Conservation (phyloP, 2,888 invertebrate genomes). For the Ochropleura leucogaster region DNA sequence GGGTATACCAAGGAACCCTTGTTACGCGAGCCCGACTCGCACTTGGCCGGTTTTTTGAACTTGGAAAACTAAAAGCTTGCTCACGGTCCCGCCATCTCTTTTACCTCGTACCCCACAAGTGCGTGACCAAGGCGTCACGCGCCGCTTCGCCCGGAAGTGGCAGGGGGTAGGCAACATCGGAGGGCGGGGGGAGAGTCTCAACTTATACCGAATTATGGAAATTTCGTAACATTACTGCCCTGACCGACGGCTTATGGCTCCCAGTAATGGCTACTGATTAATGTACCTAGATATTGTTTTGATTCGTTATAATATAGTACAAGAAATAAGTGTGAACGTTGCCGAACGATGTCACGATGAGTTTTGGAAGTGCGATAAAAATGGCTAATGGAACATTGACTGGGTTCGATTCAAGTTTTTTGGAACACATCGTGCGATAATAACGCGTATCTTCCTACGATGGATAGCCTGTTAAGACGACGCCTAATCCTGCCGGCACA, state of each 20-base stretch:
- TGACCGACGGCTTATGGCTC: conserved; percentile 64
- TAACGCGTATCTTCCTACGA: no score
- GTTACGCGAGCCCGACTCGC: no score
- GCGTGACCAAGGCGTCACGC: conserved; percentile 81
- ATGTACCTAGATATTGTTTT: conserved; percentile 39
- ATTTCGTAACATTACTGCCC: conserved; percentile 70
- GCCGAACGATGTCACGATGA: no score
- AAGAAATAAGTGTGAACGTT: no score
- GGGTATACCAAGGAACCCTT: no score
- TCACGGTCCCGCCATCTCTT: not conserved
- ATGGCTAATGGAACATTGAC: no score
- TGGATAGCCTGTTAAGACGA: no score
- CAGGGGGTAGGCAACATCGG: conserved; percentile 61
- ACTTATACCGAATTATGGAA: conserved; percentile 73
- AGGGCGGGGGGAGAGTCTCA: conserved; percentile 43
- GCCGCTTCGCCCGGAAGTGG: conserved; percentile 78
- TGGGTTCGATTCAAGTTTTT: no score
- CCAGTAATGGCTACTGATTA: conserved; percentile 44
- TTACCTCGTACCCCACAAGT: conserved; percentile 58
- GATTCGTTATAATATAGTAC: not conserved
- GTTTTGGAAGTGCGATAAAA: no score
- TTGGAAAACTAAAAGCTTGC: not conserved
- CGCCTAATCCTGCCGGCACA: no score
- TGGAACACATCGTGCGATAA: no score
- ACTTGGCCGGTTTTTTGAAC: no score